phyloP scores from a whole-genome alignment of 2,888 invertebrate genomes.

The Drosophila mettleri region DNA sequence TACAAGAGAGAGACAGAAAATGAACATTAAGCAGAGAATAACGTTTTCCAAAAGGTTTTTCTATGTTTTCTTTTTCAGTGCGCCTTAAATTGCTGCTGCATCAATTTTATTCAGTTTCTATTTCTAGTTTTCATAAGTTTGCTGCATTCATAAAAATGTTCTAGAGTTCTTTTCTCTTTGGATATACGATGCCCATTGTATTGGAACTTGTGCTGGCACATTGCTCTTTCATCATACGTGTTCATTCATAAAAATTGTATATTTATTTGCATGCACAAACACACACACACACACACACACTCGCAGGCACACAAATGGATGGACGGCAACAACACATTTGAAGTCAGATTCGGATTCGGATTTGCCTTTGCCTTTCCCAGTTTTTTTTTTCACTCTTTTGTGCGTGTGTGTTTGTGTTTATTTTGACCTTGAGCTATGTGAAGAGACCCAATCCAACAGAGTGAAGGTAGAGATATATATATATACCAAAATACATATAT shows the following conservation, averaged over 20 bases:
- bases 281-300: conserved; percentile 1
- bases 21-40: not conserved
- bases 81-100: not conserved
- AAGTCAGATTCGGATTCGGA: conserved; percentile 28
- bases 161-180: not conserved
- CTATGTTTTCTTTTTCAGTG: not conserved
- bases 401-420: conserved; percentile 25
- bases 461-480: not conserved
- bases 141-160: conserved; percentile 5
- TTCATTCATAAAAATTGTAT: conserved; percentile 80
- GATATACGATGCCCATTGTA: conserved; percentile 46
- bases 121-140: not conserved
- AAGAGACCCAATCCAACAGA: conserved; percentile 22
- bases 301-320: conserved; percentile 24
- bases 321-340: conserved; percentile 19
- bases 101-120: not conserved
- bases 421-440: conserved; percentile 70
- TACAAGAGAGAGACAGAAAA: not conserved
- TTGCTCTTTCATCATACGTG: conserved; percentile 77
- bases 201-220: conserved; percentile 38
- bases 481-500: not conserved
- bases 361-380: conserved; percentile 21
- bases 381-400: conserved; percentile 12
- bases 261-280: conserved; percentile 74
- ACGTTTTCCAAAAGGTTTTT: not conserved